Evolutionary conservation across 1,140 invertebrate genomes (phyloP), one percentile per base, ranked within the genome.

Genomic region (Camponotus vicinus): DNA sequence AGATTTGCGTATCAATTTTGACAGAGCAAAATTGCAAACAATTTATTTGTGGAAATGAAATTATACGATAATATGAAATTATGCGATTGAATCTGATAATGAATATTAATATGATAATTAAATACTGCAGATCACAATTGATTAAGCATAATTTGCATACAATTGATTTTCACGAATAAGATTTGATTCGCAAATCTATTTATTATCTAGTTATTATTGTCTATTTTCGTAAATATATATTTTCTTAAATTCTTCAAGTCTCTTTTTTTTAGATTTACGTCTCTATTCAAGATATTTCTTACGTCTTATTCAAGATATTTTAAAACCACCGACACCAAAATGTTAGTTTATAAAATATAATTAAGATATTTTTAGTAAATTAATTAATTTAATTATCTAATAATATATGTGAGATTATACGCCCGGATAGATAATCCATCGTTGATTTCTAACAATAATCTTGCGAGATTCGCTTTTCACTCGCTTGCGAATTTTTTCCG

Each of bases 381-480:
- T 1, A 3, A 70, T 45, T 18, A 37, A 21, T 2, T 13, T 8
- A 3, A 70, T 49, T n/a, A 0, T n/a, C 3, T 21, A 69, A 40
- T 45, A 1, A 34, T 42, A 13, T 59, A 37, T 21, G 21, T 21
- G 57, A 57, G 7, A 8, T 59, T 75, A 6, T n/a, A 9, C 18
- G 11, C 61, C 27, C 18, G 21, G 4, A 27, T 37, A n/a, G 18
- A 66, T 49, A 66, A 78, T 63, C 76, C 59, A 18, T 15, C 5
- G 15, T 27, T 64, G 75, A 21, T 27, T 5, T 55, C 64, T 40
- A 69, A 80, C 77, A 69, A 80, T 80, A 80, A 69, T 80, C 64
- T 69, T 55, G n/a, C 42, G 61, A 78, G 49, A 18, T n/a, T 9
- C 13, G 32, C 34, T 79, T 79, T 69, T 79, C 63, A 18, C 34